A percentile compares a stretch with the other conserved stretches of the same genome.
Conservation (phyloP, 2,113 vertebrate genomes). For the Isichthys henryi region DNA sequence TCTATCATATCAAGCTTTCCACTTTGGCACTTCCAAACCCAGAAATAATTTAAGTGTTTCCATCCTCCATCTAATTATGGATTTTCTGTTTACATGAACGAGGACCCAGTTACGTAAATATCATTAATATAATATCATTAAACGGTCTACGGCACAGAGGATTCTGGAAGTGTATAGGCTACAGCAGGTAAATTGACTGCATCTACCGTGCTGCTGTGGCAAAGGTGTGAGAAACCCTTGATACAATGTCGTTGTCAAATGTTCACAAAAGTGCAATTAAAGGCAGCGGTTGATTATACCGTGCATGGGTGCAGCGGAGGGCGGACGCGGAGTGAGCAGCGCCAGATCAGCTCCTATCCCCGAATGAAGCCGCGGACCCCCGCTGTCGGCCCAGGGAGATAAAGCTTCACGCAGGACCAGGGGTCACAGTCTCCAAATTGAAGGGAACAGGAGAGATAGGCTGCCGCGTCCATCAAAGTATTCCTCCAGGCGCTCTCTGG, state of each 20-base stretch:
- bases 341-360: background rate
- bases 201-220: background rate
- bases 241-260: background rate
- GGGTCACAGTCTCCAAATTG: slow-evolving; percentile 48
- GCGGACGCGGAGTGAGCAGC: background rate
- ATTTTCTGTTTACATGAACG: slow-evolving; percentile 32
- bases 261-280: background rate
- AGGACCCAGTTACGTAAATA: background rate
- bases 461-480: slow-evolving; percentile 56
- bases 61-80: slow-evolving; percentile 35
- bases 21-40: background rate
- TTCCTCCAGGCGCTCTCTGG: slow-evolving; percentile 53
- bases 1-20: background rate
- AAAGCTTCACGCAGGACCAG: slow-evolving; percentile 46
- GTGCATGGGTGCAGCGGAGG: background rate
- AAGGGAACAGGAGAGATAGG: slow-evolving; percentile 50
- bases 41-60: slow-evolving; percentile 13
- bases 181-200: background rate
- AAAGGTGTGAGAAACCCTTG: background rate
- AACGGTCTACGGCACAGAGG: background rate
- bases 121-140: background rate
- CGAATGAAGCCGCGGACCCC: background rate
- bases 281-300: background rate
- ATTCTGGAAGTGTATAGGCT: background rate
- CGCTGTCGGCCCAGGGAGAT: slow-evolving; percentile 38